phyloP scores from a whole-genome alignment of 2,113 vertebrate species.

The Cochlearius cochlearius region DNA sequence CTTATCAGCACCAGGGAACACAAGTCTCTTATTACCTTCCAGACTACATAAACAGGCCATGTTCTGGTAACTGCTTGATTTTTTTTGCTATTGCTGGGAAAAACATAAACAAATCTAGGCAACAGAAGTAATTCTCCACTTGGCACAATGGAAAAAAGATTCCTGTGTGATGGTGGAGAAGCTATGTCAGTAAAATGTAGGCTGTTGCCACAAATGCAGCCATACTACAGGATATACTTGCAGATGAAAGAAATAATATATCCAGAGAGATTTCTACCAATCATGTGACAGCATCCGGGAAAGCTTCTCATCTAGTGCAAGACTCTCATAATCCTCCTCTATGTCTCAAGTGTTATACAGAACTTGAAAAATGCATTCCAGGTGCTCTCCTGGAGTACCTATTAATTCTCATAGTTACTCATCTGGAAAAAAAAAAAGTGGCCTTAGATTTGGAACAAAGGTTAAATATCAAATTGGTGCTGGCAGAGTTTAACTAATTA shows the following conservation, averaged over 20 bases:
- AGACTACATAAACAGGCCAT: background rate
- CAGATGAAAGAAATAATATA: background rate
- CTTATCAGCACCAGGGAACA: background rate
- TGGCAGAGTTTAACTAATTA: background rate
- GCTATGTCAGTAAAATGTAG: background rate
- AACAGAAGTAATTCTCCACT: background rate
- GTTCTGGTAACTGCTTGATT: background rate
- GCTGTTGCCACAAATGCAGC: background rate
- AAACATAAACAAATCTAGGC: background rate
- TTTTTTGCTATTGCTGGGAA: background rate
- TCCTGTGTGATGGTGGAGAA: background rate
- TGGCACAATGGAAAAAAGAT: background rate
- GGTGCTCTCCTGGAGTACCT: background rate
- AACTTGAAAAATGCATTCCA: background rate
- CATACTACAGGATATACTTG: background rate
- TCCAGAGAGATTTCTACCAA: background rate
- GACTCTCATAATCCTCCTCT: background rate
- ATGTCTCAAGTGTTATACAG: fast-evolving
- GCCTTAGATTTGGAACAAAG: background rate
- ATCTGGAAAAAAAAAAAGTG: background rate
- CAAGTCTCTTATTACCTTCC: background rate
- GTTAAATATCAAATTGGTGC: background rate
- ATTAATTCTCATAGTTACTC: background rate
- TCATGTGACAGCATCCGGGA: background rate
- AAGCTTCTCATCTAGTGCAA: background rate